A percentile compares a stretch with the other conserved stretches of the same genome.
These are phyloP conservation scores for Dilophus febrilis DNA, from an alignment of 2,888 invertebrate genomes.

Conservation along the genomic window DNA sequence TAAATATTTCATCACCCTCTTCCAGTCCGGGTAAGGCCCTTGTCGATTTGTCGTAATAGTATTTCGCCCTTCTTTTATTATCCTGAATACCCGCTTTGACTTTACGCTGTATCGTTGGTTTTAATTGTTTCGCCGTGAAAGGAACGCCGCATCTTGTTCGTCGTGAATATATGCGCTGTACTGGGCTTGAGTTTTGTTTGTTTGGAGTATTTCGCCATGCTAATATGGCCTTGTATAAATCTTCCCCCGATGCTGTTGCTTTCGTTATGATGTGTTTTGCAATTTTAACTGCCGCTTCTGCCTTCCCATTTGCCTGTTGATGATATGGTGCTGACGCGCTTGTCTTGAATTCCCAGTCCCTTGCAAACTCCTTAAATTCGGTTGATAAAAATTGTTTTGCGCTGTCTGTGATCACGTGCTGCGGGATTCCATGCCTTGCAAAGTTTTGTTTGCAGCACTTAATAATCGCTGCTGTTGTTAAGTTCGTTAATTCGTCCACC, in stretches of 20 bases:
- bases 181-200: not conserved
- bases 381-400: too few species aligned
- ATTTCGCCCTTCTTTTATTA: not conserved
- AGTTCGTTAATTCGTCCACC: too few species aligned
- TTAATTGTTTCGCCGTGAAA: not conserved
- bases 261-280: not conserved
- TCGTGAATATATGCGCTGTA: not conserved
- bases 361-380: too few species aligned
- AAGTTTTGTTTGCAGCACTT: too few species aligned
- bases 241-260: not conserved
- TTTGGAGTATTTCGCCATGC: not conserved
- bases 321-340: too few species aligned
- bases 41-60: not conserved
- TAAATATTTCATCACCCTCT: not conserved
- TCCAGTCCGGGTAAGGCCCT: not conserved
- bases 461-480: too few species aligned
- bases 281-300: not conserved
- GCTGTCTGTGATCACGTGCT: too few species aligned
- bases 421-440: too few species aligned
- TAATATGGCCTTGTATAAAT: not conserved
- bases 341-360: too few species aligned
- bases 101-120: not conserved
- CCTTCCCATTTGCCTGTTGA: conserved; percentile 4
- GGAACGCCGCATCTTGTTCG: not conserved
- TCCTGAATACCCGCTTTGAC: not conserved